Percentiles rank a stretch among this genome's conserved stretches.
These are phyloP conservation scores for Papilio protenor DNA, from an alignment of 2,888 invertebrate genomes.

Conservation along the genomic window DNA sequence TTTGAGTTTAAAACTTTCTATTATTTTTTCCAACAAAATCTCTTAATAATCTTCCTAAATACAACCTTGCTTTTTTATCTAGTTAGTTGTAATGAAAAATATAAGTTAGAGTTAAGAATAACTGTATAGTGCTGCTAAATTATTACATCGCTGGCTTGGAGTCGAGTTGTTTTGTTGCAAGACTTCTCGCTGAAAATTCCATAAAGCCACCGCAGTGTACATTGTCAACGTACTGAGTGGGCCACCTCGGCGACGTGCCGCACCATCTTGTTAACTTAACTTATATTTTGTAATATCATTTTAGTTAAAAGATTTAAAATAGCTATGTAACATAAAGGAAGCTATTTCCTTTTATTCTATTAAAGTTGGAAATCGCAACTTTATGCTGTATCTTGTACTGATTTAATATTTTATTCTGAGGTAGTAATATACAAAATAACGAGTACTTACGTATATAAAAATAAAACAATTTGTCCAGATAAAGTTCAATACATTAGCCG, in stretches of 20 bases:
- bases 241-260: conserved; percentile 21
- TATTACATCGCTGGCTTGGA: conserved; percentile 39
- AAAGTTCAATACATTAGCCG: neutral
- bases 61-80: too few species aligned
- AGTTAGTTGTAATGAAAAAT: conserved; percentile 31
- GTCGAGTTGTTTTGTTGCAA: conserved; percentile 42
- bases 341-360: neutral
- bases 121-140: conserved; percentile 39
- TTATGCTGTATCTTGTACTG: too few species aligned
- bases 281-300: conserved; percentile 29
- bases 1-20: too few species aligned
- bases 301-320: conserved; percentile 8
- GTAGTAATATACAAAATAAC: too few species aligned
- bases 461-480: neutral
- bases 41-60: neutral
- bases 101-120: conserved; percentile 24
- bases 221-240: conserved; percentile 38
- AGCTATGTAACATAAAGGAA: neutral
- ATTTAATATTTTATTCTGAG: too few species aligned
- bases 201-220: conserved; percentile 48
- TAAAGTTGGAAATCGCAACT: neutral
- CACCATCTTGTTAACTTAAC: conserved; percentile 38
- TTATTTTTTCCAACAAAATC: neutral
- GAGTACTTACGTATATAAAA: too few species aligned
- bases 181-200: conserved; percentile 45